A percentile compares a stretch with the other conserved stretches of the same genome.
Evolutionary conservation across 2,888 invertebrate species (phyloP).

Genomic region (Plebejus anna): DNA sequence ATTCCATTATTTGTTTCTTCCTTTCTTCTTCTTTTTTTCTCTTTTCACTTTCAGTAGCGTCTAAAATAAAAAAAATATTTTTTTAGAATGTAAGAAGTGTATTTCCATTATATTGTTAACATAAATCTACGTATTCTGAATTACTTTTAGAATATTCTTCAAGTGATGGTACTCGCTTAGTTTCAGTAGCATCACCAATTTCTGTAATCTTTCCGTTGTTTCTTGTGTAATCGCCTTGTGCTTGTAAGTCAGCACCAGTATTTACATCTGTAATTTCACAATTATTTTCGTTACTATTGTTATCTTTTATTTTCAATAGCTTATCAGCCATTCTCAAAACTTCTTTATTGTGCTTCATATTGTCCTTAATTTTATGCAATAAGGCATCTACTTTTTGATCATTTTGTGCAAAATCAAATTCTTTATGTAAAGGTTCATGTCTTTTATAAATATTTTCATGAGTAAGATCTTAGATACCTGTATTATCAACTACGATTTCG

Average conservation of each 20-base stretch:
- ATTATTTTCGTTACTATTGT: slow-evolving; percentile 42
- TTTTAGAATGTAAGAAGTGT: not conserved
- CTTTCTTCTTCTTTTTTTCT: slow-evolving; percentile 50
- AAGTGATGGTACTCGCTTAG: slow-evolving; percentile 11
- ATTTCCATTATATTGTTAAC: not conserved
- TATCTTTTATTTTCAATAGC: slow-evolving; percentile 56
- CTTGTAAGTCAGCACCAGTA: slow-evolving; percentile 31
- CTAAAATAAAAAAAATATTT: slow-evolving; percentile 29
- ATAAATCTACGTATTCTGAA: not conserved
- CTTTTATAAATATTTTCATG: slow-evolving; percentile 52
- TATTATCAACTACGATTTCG: not conserved
- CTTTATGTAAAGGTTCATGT: slow-evolving; percentile 48
- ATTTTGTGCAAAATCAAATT: slow-evolving; percentile 48
- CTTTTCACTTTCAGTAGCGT: slow-evolving; percentile 43
- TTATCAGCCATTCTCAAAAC: slow-evolving; percentile 63
- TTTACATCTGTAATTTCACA: slow-evolving; percentile 31
- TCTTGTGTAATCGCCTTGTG: slow-evolving; percentile 35
- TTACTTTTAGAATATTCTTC: slow-evolving; percentile 21
- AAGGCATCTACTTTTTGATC: slow-evolving; percentile 60
- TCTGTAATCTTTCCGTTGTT: not conserved
- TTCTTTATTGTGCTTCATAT: slow-evolving; percentile 71
- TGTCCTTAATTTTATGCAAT: slow-evolving; percentile 64
- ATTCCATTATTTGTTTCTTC: slow-evolving; percentile 52
- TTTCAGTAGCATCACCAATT: not conserved
- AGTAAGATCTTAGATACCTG: slow-evolving; percentile 40